These are phyloP conservation scores for Menidia beryllina DNA, from an alignment of 2,113 vertebrate species.

Conservation along the genomic window DNA sequence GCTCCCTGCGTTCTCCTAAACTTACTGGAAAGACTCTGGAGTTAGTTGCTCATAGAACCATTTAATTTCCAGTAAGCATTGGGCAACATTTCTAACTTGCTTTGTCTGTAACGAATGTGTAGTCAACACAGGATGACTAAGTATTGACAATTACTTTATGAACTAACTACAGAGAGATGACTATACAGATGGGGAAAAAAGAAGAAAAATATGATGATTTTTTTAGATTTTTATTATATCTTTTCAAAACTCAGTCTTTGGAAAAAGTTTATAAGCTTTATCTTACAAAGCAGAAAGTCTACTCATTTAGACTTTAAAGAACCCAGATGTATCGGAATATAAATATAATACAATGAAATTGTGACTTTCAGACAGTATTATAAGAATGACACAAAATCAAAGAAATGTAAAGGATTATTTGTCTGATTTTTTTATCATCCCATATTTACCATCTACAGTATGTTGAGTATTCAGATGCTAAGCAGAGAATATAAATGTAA, in stretches of 20 bases:
- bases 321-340: constrained; percentile 59
- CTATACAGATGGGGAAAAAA: neutral
- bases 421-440: constrained; percentile 41
- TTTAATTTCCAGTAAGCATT: constrained; percentile 45
- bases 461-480: constrained; percentile 48
- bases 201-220: constrained; percentile 5
- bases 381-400: constrained; percentile 42
- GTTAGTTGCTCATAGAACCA: constrained; percentile 42
- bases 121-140: constrained; percentile 70
- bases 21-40: constrained; percentile 60
- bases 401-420: constrained; percentile 77
- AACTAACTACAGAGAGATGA: neutral
- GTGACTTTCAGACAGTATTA: constrained; percentile 27
- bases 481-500: constrained; percentile 58
- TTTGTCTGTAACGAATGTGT: constrained; percentile 41
- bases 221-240: constrained; percentile 34
- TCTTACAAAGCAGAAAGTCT: constrained; percentile 57
- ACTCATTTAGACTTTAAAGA: constrained; percentile 48
- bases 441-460: constrained; percentile 53
- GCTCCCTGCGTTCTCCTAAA: constrained; percentile 68
- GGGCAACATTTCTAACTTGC: constrained; percentile 24
- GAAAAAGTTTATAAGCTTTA: constrained; percentile 41
- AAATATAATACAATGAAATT: constrained; percentile 70
- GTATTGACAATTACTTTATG: constrained; percentile 17
- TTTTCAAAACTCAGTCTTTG: constrained; percentile 34